Base-by-base conservation (phyloP, 2,888 invertebrate genomes). In the Acanthoscelides obtectus region DNA sequence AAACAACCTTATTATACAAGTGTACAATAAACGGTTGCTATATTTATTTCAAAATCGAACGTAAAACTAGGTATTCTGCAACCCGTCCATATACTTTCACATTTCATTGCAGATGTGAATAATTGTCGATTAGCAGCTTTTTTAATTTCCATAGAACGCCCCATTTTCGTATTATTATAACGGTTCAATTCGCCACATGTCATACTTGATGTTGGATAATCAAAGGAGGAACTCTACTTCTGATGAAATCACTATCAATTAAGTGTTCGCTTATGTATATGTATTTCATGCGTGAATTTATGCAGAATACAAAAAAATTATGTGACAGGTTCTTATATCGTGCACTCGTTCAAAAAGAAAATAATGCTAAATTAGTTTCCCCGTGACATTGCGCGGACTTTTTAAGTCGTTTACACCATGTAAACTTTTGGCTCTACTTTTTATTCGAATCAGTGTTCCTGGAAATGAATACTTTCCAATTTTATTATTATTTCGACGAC, bases 41-140 rank as follows among this genome's bases (percentile, higher is more conserved):
- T 27, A 0, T 69, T 21, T 69, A 27, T 20, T 22, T 68, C 22
- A 21, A 68, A 20, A 20, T n/a, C 68, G 22, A 68, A 68, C 45
- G 20, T 25, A 25, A 25, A 25, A 25, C 45, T 45, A 45, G 45
- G 8, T 45, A 12, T 45, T 45, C 45, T 45, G 45, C 45, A 45
- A 45, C 17, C 45, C 45, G 45, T 45, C 45, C 45, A 45, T 70
- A 70, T n/a, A 69, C 71, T 71, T 71, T 71, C 71, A 71, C 71
- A 71, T 71, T 71, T 69, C 65, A 66, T 27, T 66, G 22, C 63
- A 69, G 65, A 71, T 25, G 69, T 69, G 20, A 69, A 69, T 71
- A 66, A 71, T 69, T 69, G 27, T 64, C 22, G 69, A 22, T 69
- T 69, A 25, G 68, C 22, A 25, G 65, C 27, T 25, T 25, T 71